phyloP scores from a whole-genome alignment of 2,113 vertebrate genomes.

The Alexandromys fortis region DNA sequence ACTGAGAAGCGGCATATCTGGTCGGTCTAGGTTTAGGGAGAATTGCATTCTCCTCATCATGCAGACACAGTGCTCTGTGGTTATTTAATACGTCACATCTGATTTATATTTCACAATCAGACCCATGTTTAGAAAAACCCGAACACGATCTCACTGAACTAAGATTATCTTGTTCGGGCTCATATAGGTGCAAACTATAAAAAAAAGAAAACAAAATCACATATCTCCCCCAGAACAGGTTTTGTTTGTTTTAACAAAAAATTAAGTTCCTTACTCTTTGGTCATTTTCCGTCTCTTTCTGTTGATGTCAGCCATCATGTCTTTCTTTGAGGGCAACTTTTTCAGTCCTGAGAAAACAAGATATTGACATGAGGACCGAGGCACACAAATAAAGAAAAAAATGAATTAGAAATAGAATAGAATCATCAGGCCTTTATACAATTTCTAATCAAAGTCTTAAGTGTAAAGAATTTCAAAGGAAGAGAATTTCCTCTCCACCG shows the following conservation, averaged over 20 bases:
- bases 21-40: background rate
- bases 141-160: background rate
- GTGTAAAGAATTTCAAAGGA: background rate
- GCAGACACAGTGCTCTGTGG: background rate
- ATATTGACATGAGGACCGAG: background rate
- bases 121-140: background rate
- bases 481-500: background rate
- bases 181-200: background rate
- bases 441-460: background rate
- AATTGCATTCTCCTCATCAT: background rate
- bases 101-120: background rate
- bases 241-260: background rate
- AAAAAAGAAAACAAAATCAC: background rate
- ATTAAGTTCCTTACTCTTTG: constrained; percentile 61
- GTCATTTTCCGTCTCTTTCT: constrained; percentile 21
- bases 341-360: constrained; percentile 56
- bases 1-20: background rate
- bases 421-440: background rate
- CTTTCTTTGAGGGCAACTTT: background rate
- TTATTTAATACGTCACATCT: background rate
- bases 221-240: background rate
- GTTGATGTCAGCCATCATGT: constrained; percentile 65
- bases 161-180: background rate
- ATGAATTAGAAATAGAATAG: background rate
- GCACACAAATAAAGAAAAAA: background rate